Evolutionary conservation across 2,113 vertebrate genomes (phyloP).

Genomic region (Picathartes gymnocephalus): DNA sequence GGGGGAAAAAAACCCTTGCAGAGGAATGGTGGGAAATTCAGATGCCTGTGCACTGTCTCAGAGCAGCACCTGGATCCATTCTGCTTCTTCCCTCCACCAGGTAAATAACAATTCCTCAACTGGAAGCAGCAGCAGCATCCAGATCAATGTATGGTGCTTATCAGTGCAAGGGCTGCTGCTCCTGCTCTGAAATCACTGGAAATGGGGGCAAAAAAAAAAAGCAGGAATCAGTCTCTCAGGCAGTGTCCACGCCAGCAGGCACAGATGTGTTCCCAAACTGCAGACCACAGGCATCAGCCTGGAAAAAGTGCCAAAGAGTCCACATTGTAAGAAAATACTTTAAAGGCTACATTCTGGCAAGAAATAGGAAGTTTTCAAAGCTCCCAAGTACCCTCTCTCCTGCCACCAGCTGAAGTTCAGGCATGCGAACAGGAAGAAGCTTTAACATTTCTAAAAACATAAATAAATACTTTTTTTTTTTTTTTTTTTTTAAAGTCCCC

Average conservation of each 20-base stretch:
- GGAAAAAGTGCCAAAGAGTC: not conserved
- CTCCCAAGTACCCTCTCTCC: not conserved
- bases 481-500: not conserved
- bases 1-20: fast-evolving
- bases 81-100: not conserved
- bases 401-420: not conserved
- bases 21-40: not conserved
- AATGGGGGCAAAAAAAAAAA: not conserved
- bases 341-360: not conserved
- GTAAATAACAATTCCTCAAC: not conserved
- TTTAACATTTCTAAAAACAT: not conserved
- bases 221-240: not conserved
- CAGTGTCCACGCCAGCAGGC: not conserved
- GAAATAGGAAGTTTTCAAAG: not conserved
- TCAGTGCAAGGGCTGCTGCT: fast-evolving
- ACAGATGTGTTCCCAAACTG: not conserved
- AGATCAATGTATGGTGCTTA: fast-evolving
- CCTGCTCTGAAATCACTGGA: not conserved
- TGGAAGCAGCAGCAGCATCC: not conserved
- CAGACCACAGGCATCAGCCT: not conserved
- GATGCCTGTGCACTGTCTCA: fast-evolving
- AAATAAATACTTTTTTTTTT: not conserved
- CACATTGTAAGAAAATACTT: not conserved
- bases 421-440: not conserved
- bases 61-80: not conserved